These are phyloP conservation scores for Limnothrissa miodon DNA, from an alignment of 2,113 vertebrate genomes.

Conservation along the genomic window DNA sequence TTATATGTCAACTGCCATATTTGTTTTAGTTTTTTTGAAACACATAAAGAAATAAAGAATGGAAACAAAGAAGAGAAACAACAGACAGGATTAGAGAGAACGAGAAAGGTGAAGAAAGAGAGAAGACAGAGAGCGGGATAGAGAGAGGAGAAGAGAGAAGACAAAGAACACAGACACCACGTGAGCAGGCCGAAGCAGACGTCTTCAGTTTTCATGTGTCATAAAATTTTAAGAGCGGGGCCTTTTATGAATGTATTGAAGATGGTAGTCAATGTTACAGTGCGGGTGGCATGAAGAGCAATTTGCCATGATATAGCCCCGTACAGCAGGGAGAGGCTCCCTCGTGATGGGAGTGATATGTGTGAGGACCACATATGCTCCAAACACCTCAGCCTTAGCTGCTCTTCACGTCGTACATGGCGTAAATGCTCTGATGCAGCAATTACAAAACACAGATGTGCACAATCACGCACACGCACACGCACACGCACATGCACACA, in stretches of 20 bases:
- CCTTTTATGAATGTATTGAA: conserved; percentile 11
- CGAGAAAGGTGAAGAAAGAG: background rate
- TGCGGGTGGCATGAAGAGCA: conserved; percentile 8
- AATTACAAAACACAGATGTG: background rate
- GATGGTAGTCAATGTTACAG: background rate
- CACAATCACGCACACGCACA: background rate
- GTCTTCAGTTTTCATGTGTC: conserved; percentile 32
- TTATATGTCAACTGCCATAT: background rate
- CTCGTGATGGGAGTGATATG: conserved; percentile 5
- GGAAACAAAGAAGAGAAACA: background rate
- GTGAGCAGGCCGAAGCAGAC: conserved; percentile 27
- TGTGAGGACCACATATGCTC: background rate
- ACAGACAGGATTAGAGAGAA: background rate
- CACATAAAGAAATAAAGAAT: background rate
- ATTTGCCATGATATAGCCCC: conserved; percentile 13
- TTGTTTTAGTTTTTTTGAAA: too few species aligned
- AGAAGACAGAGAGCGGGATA: background rate
- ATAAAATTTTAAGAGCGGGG: conserved; percentile 30
- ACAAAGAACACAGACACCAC: background rate
- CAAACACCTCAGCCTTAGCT: background rate
- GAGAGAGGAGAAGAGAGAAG: background rate
- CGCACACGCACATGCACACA: background rate
- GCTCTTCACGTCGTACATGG: background rate
- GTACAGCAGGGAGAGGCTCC: background rate
- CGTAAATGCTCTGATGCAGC: background rate